Evolutionary conservation across 2,113 vertebrate genomes (phyloP), one percentile per base, ranked within the genome.

Genomic region (Vireo altiloquus): DNA sequence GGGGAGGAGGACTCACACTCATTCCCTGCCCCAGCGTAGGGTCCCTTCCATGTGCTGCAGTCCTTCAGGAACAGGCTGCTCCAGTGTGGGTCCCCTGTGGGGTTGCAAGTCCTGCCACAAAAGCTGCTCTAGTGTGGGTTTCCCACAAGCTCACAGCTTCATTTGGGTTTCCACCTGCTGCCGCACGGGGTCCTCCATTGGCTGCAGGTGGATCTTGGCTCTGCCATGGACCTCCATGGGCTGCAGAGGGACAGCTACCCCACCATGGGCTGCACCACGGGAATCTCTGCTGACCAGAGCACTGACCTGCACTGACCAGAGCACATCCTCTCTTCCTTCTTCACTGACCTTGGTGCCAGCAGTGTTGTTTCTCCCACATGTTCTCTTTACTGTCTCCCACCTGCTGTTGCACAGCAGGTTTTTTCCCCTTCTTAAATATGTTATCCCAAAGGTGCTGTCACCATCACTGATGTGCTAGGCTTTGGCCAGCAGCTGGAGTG

Each of bases 181-280:
- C 30, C 12, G 12, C 24, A 12, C 22, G n/a, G 20, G 12, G 3
- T 35, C n/a, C 21, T 61, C 30, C 2, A 3, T 0, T 16, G 54
- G 16, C 61, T 82, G 54, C 20, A 61, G 22, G 10, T 57, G 59
- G 44, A 37, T 59, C 37, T 50, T 31, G 37, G 52, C 37, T 50
- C 17, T 3, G 2, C 22, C 27, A 16, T 28, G 37, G 31, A 33
- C 24, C 30, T 30, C 13, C 24, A 14, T 13, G 35, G 60, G 35
- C 42, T 75, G 42, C 42, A 40, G 50, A 23, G n/a, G n/a, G 6
- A 40, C 30, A n/a, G 15, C 30, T 24, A 1, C 24, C n/a, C n/a
- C 25, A 12, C 21, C 17, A 8, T 1, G 1, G 14, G 11, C 37
- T 63, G 66, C 37, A 13, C 10, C 13, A 13, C 0, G 1, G 28